Evolutionary conservation across 2,888 invertebrate species (phyloP).

Genomic region (Limnephilus auricula): DNA sequence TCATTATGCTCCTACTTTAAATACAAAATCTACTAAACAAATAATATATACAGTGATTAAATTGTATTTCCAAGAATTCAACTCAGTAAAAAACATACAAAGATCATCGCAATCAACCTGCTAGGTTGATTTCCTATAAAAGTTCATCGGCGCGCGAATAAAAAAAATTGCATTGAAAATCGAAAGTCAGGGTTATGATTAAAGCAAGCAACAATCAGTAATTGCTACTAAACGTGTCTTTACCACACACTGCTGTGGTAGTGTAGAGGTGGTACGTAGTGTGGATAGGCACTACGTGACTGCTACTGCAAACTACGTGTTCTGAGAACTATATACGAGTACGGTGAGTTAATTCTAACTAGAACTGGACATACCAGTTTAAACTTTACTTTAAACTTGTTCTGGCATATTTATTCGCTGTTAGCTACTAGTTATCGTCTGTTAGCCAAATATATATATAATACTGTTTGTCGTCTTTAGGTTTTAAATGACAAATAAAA

Average conservation of each 20-base stretch:
- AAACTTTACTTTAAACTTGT: background rate
- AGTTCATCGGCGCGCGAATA: slow-evolving; percentile 26
- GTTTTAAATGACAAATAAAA: too few species aligned
- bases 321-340: background rate
- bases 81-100: background rate
- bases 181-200: slow-evolving; percentile 62
- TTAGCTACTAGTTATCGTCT: too few species aligned
- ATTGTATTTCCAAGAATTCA: background rate
- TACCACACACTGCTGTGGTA: background rate
- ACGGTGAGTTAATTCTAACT: background rate
- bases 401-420: background rate
- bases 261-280: background rate
- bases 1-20: background rate
- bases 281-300: background rate
- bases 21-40: background rate
- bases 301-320: background rate
- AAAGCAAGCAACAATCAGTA: background rate
- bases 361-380: background rate
- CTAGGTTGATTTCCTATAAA: slow-evolving; percentile 24
- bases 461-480: too few species aligned
- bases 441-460: too few species aligned
- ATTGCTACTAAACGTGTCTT: background rate
- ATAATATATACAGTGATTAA: background rate
- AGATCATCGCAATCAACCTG: slow-evolving; percentile 17
- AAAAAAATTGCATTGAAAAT: slow-evolving; percentile 56